phyloP scores from a whole-genome alignment of 2,113 vertebrate species.

The Bujurquina vittata region DNA sequence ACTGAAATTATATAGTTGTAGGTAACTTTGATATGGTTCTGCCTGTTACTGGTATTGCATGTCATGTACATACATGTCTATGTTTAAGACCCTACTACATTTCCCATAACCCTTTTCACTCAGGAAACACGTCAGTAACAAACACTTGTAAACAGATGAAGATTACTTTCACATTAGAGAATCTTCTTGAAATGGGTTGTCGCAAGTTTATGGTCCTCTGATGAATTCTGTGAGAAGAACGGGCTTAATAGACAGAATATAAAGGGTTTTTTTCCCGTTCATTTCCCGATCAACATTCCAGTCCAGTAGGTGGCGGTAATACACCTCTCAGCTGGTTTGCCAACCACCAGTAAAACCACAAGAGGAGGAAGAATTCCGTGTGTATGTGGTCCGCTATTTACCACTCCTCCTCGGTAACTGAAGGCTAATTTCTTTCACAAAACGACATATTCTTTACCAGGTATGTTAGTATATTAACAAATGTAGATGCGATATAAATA shows the following conservation, averaged over 20 bases:
- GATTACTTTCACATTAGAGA: no score
- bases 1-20: neutral
- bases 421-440: neutral
- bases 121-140: no score
- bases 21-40: neutral
- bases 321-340: no score
- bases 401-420: neutral
- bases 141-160: no score
- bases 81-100: slow-evolving; percentile 30
- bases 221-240: no score
- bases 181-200: no score
- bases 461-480: slow-evolving; percentile 6
- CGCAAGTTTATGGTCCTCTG: no score
- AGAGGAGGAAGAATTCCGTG: neutral
- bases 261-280: no score
- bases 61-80: no score
- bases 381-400: neutral
- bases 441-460: neutral
- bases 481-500: fast-evolving
- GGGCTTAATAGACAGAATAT: no score
- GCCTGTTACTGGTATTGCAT: neutral
- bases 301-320: no score
- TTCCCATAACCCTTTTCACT: slow-evolving; percentile 58
- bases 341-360: neutral
- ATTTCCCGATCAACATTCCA: no score